Evolutionary conservation across 53 echinoderm and acorn worm species (phyloP), one percentile per base, ranked within the genome.

Genomic region (Mesocentrotus franciscanus): DNA sequence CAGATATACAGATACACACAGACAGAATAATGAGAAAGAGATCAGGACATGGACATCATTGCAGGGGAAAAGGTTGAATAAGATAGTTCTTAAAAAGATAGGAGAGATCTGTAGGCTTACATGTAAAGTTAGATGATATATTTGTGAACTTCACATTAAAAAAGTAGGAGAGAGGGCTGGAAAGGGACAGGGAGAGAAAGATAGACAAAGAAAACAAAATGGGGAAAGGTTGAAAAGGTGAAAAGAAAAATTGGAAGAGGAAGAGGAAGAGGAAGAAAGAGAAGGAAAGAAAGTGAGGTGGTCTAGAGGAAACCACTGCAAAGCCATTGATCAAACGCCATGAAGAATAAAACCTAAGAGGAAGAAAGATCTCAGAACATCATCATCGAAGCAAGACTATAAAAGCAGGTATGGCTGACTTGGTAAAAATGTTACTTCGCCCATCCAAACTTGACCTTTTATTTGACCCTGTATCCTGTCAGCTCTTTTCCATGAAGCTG

Each of bases 381-480:
- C 24, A 16, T 81, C 81, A 34, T 61, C 10, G 11, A 12, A 66
- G 68, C 35, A 66, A 66, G 71, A 68, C 68, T 90, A n/a, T n/a
- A n/a, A 9, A 61, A 60, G 6, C 62, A 17, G 20, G 92, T 92
- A 90, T 66, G 92, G 92, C 92, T 92, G 92, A 92, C 39, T 92
- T 68, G 70, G 90, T 90, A 60, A 60, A 90, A 90, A 92, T 62
- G 61, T 64, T 92, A 64, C 92, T 68, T 42, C 92, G 24, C 92
- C 92, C 92, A 34, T 66, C 16, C 70, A 92, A 66, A 68, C 92
- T 70, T 92, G 92, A 70, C 92, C 92, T 68, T 66, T 20, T 9
- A 3, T 18, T 39, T 64, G 66, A 92, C 70, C 92, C 64, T 92
- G 92, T 57, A 92, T 92, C 92, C 92, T 92, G 92, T 29, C 39